Evolutionary conservation across 2,888 invertebrate genomes (phyloP), one percentile per base, ranked within the genome.

Genomic region (Rugalucina vietnamica): DNA sequence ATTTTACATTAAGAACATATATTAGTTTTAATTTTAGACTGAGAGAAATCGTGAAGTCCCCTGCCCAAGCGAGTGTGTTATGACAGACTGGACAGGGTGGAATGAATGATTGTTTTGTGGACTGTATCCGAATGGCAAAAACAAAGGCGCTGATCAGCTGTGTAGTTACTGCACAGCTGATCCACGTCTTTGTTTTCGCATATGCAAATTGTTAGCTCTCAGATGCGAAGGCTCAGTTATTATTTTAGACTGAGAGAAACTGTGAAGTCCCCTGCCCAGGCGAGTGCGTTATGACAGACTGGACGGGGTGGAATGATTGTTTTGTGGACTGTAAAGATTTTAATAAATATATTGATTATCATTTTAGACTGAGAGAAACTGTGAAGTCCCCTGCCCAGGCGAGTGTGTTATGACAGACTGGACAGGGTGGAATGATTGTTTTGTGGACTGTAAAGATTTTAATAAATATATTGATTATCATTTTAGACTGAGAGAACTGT

Each of bases 271-370:
- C 96, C 0, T 97, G 97, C 93, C 96, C 96, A 0, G 95, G 96
- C 0, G 96, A 97, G 94, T 97, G 97, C 91, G 95, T 96, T 21
- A 95, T 96, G 72, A 96, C 96, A 21, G 95, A 96, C 32, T 97
- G 97, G 97, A 96, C 96, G 0, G 95, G 96, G 54, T 97, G 97
- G 97, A 96, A 96, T 0, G 95, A 96, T 0, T 97, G 97, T 91
- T 93, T 91, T 79, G 88, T 93, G 69, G 91, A 91, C 37, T 94
- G 94, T 83, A 90, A 90, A 57, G 91, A 92, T 70, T 91, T n/a
- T n/a, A n/a, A n/a, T n/a, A n/a, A n/a, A n/a, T n/a, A n/a, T n/a
- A n/a, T n/a, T n/a, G n/a, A n/a, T n/a, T n/a, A n/a, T n/a, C n/a
- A n/a, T 80, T 75, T 21, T 88, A 93, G 93, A 92, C 90, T 36